Base-by-base conservation (phyloP, 2,888 invertebrate genomes). In the Megamerina dolium region DNA sequence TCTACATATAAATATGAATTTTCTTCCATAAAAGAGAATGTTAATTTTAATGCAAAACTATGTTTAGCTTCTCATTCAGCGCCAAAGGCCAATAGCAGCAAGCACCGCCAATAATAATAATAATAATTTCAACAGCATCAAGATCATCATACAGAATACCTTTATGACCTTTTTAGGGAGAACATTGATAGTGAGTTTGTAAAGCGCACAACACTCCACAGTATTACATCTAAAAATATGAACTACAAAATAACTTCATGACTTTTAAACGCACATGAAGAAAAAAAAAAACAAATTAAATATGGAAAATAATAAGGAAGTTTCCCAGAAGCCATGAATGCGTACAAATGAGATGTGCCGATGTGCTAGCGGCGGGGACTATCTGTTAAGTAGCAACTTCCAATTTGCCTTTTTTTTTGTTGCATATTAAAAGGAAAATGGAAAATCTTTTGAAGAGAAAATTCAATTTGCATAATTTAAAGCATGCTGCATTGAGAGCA, bases 391-490 rank as follows among this genome's bases (percentile, higher is more conserved):
- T n/a, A n/a, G n/a, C n/a, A n/a, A n/a, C n/a, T n/a, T n/a, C n/a
- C n/a, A n/a, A n/a, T n/a, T n/a, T n/a, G n/a, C n/a, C n/a, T n/a
- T n/a, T n/a, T n/a, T n/a, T n/a, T n/a, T n/a, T n/a, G n/a, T n/a
- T n/a, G n/a, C n/a, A n/a, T n/a, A n/a, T n/a, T n/a, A n/a, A n/a
- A n/a, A n/a, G n/a, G 17, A 10, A 33, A 6, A 5, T 16, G 41
- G 26, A 41, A 23, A 43, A 43, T 37, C 43, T 38, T 31, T 45
- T 41, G 40, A 35, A 31, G 36, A 45, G 41, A 42, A 45, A 43
- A 45, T 48, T 45, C 48, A 48, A 45, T 48, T 48, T 45, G 45
- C 45, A 48, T 48, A 48, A 45, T 48, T 48, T 47, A 47, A 48
- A 45, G 30, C 35, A 41, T n/a, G n/a, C n/a, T n/a, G n/a, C n/a